phyloP scores from a whole-genome alignment of 2,797 vertebrate genomes.

The Hoplostethus atlanticus region DNA sequence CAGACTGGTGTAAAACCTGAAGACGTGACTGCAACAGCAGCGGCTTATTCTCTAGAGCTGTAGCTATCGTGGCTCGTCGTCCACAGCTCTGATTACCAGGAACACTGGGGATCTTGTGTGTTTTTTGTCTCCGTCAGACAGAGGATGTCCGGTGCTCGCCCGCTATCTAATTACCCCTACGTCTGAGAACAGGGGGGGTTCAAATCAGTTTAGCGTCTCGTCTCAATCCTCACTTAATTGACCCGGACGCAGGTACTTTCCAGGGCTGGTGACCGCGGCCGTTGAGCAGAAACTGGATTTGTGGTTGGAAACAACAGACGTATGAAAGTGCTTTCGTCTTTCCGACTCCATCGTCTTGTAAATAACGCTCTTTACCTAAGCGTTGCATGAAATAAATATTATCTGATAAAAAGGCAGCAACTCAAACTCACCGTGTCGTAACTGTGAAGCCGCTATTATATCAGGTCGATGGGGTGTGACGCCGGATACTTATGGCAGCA shows the following conservation, averaged over 20 bases:
- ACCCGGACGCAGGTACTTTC: slow-evolving; percentile 51
- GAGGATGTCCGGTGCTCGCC: slow-evolving; percentile 65
- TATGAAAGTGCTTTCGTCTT: background rate
- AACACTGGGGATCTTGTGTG: slow-evolving; percentile 64
- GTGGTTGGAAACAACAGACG: slow-evolving; percentile 1
- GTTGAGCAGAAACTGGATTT: slow-evolving; percentile 16
- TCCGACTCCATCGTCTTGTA: background rate
- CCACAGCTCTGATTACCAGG: slow-evolving; percentile 60
- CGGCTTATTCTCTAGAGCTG: slow-evolving; percentile 1
- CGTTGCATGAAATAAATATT: background rate
- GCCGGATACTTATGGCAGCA: slow-evolving; percentile 9
- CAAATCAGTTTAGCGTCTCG: slow-evolving; percentile 71
- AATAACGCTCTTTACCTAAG: slow-evolving; percentile 1
- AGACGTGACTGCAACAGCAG: slow-evolving; percentile 34
- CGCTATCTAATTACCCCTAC: slow-evolving; percentile 69
- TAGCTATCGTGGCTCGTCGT: slow-evolving; percentile 37
- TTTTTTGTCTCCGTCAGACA: slow-evolving; percentile 58
- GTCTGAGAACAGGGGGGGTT: slow-evolving; percentile 44
- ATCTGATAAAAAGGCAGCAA: background rate
- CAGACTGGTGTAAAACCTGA: slow-evolving; percentile 29
- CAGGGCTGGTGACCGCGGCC: slow-evolving; percentile 10
- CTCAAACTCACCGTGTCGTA: background rate
- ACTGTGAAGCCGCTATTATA: slow-evolving; percentile 17
- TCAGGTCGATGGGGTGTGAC: slow-evolving; percentile 13
- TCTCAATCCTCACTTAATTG: slow-evolving; percentile 49